Conservation (phyloP, 2,888 invertebrate species). For the Petrolisthes manimaculis region DNA sequence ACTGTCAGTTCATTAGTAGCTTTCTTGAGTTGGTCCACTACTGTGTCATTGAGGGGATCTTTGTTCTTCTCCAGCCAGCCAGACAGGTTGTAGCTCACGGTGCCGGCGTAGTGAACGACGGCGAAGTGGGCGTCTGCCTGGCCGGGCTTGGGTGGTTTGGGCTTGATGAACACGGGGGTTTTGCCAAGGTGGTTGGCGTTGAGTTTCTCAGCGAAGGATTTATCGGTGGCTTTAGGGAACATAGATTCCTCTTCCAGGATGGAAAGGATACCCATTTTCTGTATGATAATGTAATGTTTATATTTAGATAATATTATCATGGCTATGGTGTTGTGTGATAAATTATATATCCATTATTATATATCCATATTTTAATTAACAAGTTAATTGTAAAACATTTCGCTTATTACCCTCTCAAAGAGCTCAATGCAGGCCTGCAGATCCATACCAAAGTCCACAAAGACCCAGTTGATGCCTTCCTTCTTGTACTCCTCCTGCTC, state of each 20-base stretch:
- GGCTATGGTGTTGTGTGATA: no score
- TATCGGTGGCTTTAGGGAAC: slow-evolving; percentile 99
- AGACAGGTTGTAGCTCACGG: slow-evolving; percentile 71
- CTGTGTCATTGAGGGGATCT: slow-evolving; percentile 99
- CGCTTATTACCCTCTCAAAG: slow-evolving; percentile 83
- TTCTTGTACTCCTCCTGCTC: slow-evolving; percentile 99
- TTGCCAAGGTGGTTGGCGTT: slow-evolving; percentile 99
- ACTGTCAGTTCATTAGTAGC: slow-evolving; percentile 11
- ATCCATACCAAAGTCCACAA: slow-evolving; percentile 99
- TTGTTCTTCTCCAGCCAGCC: slow-evolving; percentile 99
- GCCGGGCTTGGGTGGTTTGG: slow-evolving; percentile 96
- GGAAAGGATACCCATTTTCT: slow-evolving; percentile 99
- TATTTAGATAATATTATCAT: no score
- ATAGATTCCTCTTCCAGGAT: slow-evolving; percentile 99
- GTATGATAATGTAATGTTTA: slow-evolving; percentile 50
- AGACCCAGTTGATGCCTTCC: slow-evolving; percentile 97
- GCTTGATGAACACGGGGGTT: slow-evolving; percentile 95
- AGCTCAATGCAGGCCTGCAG: slow-evolving; percentile 98
- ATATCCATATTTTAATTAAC: no score
- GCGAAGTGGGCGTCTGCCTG: slow-evolving; percentile 77
- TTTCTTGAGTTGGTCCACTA: slow-evolving; percentile 50
- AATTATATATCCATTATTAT: no score
- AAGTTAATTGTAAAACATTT: no score
- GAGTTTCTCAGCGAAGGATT: slow-evolving; percentile 97
- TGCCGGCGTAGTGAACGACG: slow-evolving; percentile 11